These are phyloP conservation scores for Zapornia atra DNA, from an alignment of 2,113 vertebrate species.

Conservation along the genomic window DNA sequence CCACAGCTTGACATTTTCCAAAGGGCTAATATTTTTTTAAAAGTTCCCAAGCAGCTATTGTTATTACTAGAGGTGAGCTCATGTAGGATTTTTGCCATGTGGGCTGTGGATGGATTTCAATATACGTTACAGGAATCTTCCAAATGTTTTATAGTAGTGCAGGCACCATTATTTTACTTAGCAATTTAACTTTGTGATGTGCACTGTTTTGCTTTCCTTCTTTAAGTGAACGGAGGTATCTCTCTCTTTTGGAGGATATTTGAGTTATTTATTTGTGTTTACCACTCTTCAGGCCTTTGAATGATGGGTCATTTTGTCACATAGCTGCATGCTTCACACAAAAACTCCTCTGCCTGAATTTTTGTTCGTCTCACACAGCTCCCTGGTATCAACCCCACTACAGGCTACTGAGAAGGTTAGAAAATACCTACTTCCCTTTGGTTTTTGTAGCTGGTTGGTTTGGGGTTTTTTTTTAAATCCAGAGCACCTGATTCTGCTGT, in stretches of 20 bases:
- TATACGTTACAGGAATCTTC: slow-evolving; percentile 10
- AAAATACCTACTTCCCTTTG: neutral
- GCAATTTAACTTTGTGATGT: neutral
- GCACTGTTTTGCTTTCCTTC: neutral
- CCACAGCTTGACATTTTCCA: slow-evolving; percentile 12
- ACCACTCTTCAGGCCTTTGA: neutral
- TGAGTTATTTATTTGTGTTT: neutral
- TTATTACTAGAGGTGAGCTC: slow-evolving; percentile 59
- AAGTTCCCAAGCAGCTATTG: slow-evolving; percentile 19
- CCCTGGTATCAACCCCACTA: neutral
- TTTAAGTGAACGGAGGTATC: neutral
- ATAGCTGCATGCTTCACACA: neutral
- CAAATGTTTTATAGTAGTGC: slow-evolving; percentile 18
- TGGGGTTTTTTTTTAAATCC: neutral
- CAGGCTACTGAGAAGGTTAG: neutral
- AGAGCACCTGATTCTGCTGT: neutral
- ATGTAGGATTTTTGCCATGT: slow-evolving; percentile 52
- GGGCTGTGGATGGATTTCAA: slow-evolving; percentile 8
- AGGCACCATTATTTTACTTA: neutral
- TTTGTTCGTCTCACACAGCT: neutral
- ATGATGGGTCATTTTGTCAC: neutral
- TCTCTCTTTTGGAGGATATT: neutral
- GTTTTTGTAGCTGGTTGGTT: neutral
- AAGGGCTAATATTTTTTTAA: slow-evolving; percentile 33
- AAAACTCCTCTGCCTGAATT: neutral